phyloP scores from a whole-genome alignment of 2,888 invertebrate genomes.

The Synergus gifuensis region DNA sequence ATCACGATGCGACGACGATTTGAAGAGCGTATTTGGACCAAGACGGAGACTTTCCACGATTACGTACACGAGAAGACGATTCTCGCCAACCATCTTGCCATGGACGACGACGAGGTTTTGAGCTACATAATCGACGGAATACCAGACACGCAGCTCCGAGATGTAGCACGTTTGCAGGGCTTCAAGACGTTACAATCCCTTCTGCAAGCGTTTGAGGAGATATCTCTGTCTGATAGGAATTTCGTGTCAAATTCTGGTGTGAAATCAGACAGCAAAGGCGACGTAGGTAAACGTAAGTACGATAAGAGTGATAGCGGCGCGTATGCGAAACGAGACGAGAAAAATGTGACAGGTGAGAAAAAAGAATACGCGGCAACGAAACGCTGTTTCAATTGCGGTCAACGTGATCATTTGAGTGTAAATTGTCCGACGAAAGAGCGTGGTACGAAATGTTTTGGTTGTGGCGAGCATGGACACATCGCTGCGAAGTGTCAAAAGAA shows the following conservation, averaged over 20 bases:
- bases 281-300: too few relatives aligned
- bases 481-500: conserved; percentile 32
- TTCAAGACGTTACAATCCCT: conserved; percentile 47
- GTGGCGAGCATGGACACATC: conserved; percentile 46
- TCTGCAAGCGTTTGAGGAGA: conserved; percentile 53
- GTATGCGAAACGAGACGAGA: background rate
- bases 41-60: conserved; percentile 47
- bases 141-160: conserved; percentile 48
- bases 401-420: conserved; percentile 44
- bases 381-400: conserved; percentile 44
- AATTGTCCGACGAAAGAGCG: conserved; percentile 42
- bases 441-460: conserved; percentile 46
- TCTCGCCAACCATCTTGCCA: conserved; percentile 53
- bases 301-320: background rate
- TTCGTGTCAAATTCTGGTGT: too few relatives aligned
- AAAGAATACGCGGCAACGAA: background rate
- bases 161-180: conserved; percentile 54
- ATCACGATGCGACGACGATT: conserved; percentile 51
- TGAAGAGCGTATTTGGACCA: conserved; percentile 52
- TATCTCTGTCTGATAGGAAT: conserved; percentile 31
- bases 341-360: background rate
- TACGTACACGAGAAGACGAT: conserved; percentile 46
- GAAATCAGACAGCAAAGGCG: too few relatives aligned
- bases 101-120: conserved; percentile 52
- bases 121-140: conserved; percentile 58